A percentile compares a stretch with the other conserved stretches of the same genome.
Conservation (phyloP, 2,113 vertebrate genomes). For the Brachypodius melanocephalos region DNA sequence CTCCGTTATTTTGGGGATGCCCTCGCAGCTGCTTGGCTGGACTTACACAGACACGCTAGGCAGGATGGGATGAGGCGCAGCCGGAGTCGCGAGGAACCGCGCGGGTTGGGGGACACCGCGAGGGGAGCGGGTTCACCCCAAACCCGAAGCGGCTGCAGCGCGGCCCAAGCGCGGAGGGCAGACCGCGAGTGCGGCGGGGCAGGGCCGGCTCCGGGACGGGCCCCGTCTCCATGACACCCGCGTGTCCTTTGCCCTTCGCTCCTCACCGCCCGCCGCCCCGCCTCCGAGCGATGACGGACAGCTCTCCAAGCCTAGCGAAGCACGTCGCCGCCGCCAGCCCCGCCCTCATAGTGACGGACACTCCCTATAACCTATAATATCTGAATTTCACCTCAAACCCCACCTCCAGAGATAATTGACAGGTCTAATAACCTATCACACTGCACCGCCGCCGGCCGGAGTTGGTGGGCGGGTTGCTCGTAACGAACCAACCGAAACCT, state of each 20-base stretch:
- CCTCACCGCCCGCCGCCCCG: not conserved
- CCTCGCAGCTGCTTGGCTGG: not conserved
- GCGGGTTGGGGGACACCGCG: too few relatives aligned
- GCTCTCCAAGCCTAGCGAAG: rapidly evolving
- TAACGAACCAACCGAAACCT: not conserved
- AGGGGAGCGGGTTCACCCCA: not conserved
- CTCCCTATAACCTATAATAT: rapidly evolving
- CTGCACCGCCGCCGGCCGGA: rapidly evolving
- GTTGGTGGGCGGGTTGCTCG: not conserved
- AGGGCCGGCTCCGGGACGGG: not conserved
- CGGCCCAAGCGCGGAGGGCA: not conserved
- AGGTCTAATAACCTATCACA: rapidly evolving
- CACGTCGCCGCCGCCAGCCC: rapidly evolving
- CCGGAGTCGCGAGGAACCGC: not conserved
- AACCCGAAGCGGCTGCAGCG: not conserved
- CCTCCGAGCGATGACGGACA: not conserved
- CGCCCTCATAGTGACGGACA: rapidly evolving
- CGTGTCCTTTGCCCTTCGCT: not conserved
- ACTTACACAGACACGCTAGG: not conserved
- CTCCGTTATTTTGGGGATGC: not conserved
- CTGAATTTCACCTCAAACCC: rapidly evolving
- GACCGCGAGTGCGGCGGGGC: not conserved
- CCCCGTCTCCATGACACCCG: not conserved
- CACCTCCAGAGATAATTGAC: rapidly evolving
- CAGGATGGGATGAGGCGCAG: not conserved